phyloP scores from a whole-genome alignment of 2,113 vertebrate genomes.

The Trachemys scripta region DNA sequence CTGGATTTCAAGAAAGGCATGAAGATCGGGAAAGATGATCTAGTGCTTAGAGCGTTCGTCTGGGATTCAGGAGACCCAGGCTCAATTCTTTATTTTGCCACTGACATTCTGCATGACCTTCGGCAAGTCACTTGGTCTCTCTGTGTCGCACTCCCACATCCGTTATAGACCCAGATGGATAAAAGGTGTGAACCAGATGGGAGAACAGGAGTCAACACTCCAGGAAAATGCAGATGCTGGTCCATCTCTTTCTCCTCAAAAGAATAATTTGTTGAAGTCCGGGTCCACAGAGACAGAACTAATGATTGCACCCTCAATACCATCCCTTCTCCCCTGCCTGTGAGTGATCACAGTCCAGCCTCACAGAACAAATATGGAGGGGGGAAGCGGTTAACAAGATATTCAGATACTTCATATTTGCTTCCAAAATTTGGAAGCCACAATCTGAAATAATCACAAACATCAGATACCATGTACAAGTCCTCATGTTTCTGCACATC shows the following conservation, averaged over 20 bases:
- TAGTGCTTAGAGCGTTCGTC: not conserved
- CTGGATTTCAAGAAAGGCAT: accelerated
- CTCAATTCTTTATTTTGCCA: constrained; percentile 44
- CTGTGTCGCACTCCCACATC: not conserved
- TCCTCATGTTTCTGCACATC: constrained; percentile 33
- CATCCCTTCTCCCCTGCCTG: constrained; percentile 69
- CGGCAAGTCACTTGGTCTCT: constrained; percentile 1
- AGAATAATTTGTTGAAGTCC: constrained; percentile 69
- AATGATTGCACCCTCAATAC: constrained; percentile 71
- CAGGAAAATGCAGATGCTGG: constrained; percentile 72
- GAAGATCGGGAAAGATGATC: constrained; percentile 15
- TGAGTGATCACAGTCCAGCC: constrained; percentile 67
- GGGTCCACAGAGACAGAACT: constrained; percentile 67
- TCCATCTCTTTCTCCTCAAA: constrained; percentile 66
- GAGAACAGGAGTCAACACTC: constrained; percentile 54
- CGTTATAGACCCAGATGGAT: constrained; percentile 36
- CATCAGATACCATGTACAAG: constrained; percentile 37
- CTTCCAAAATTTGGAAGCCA: constrained; percentile 58
- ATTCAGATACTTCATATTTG: constrained; percentile 60
- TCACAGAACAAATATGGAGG: constrained; percentile 33
- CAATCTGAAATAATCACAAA: constrained; percentile 67
- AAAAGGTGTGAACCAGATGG: constrained; percentile 59
- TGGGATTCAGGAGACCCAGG: not conserved
- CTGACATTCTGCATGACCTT: not conserved
- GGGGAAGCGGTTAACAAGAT: constrained; percentile 53